A percentile compares a stretch with the other conserved stretches of the same genome.
Evolutionary conservation across 2,797 vertebrate species (phyloP).

Genomic region (Myiotriccus ornatus): DNA sequence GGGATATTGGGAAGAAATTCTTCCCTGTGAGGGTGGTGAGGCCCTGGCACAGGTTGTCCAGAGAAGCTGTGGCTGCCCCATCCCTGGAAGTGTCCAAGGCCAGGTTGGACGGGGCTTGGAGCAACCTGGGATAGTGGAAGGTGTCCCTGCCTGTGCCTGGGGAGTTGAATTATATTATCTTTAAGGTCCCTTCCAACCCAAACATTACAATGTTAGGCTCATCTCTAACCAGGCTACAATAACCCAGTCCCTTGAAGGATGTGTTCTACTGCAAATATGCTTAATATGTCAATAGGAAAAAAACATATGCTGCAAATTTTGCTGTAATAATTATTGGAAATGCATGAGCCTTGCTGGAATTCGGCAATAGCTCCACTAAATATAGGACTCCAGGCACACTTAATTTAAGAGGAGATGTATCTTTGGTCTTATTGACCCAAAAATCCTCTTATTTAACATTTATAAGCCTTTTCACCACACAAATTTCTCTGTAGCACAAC

Average conservation of each 20-base stretch:
- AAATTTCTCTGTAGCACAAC: neutral
- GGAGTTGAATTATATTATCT: rapidly evolving
- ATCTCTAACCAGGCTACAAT: neutral
- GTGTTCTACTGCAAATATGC: neutral
- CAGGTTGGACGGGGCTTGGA: neutral
- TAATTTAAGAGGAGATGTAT: slow-evolving; percentile 43
- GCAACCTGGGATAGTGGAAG: neutral
- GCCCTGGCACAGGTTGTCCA: neutral
- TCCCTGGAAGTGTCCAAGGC: neutral
- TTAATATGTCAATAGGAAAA: slow-evolving; percentile 2
- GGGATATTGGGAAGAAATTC: neutral
- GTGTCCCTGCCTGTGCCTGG: neutral
- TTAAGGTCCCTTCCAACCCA: neutral
- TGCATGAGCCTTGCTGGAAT: slow-evolving; percentile 7
- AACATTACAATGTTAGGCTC: neutral
- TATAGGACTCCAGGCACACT: slow-evolving; percentile 49
- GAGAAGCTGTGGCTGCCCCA: neutral
- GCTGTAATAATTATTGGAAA: slow-evolving; percentile 44
- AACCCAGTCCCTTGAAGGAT: neutral
- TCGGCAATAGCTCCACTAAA: slow-evolving; percentile 43
- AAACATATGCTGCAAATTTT: neutral
- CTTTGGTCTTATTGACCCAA: slow-evolving; percentile 33
- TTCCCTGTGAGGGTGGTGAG: neutral
- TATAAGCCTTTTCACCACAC: slow-evolving; percentile 17
- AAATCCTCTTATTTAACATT: slow-evolving; percentile 47